These are phyloP conservation scores for Sebastes oblongus DNA, from an alignment of 2,797 vertebrate species.

Conservation along the genomic window DNA sequence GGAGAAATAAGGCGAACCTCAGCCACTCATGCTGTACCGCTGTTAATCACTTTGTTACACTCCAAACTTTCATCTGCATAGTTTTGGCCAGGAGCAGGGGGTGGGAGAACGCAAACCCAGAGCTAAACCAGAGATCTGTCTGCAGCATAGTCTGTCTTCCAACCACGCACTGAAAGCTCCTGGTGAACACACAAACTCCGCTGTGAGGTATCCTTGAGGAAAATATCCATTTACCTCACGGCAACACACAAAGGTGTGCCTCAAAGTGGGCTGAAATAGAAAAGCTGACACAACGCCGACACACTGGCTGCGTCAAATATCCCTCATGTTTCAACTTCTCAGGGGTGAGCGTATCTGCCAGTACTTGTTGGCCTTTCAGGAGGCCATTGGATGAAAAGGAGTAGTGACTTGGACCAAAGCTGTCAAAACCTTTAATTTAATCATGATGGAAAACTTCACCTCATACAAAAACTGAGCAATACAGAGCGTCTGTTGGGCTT, in stretches of 20 bases:
- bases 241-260: slow-evolving; percentile 62
- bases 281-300: slow-evolving; percentile 54
- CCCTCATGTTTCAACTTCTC: slow-evolving; percentile 41
- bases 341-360: slow-evolving; percentile 35
- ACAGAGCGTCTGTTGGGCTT: slow-evolving; percentile 7
- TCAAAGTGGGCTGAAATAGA: slow-evolving; percentile 43
- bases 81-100: slow-evolving; percentile 61
- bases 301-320: slow-evolving; percentile 47
- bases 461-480: slow-evolving; percentile 34
- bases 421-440: slow-evolving; percentile 49
- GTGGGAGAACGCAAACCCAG: slow-evolving; percentile 47
- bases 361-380: slow-evolving; percentile 40
- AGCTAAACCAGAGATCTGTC: slow-evolving; percentile 79
- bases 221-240: slow-evolving; percentile 66
- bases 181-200: slow-evolving; percentile 69
- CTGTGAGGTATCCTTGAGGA: slow-evolving; percentile 66
- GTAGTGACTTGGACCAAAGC: slow-evolving; percentile 30
- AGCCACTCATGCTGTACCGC: slow-evolving; percentile 60
- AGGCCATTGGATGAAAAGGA: slow-evolving; percentile 46
- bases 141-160: slow-evolving; percentile 67
- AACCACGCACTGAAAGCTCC: slow-evolving; percentile 72
- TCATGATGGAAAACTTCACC: slow-evolving; percentile 50
- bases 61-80: slow-evolving; percentile 74
- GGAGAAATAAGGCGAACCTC: slow-evolving; percentile 68
- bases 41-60: slow-evolving; percentile 75